Evolutionary conservation across 2,888 invertebrate genomes (phyloP).

Genomic region (Vesta saturnalis): DNA sequence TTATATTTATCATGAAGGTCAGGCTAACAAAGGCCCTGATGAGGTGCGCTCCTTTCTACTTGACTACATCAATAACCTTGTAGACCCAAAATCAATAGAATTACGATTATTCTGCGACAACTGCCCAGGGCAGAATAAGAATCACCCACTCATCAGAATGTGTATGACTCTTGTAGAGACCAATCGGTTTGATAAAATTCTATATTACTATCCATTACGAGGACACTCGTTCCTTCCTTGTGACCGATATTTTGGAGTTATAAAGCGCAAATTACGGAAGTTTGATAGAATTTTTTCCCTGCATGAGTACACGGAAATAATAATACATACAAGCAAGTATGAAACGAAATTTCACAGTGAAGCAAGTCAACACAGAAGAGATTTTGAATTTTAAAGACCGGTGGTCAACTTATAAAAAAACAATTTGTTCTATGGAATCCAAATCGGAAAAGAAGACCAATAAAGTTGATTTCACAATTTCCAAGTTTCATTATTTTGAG

Average conservation of each 20-base stretch:
- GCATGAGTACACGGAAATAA: background rate
- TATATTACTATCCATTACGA: background rate
- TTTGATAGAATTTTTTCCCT: background rate
- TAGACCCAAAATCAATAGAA: background rate
- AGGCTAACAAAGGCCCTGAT: too few species aligned
- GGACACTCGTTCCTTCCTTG: background rate
- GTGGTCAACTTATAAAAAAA: background rate
- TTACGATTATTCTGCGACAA: too few species aligned
- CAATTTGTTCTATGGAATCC: background rate
- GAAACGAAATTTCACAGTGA: background rate
- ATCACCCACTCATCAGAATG: background rate
- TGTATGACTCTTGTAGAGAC: background rate
- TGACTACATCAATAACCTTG: too few species aligned
- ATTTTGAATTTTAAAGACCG: background rate
- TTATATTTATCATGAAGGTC: too few species aligned
- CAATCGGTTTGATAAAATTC: background rate
- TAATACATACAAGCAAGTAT: background rate
- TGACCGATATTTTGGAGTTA: background rate
- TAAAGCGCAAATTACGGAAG: too few species aligned
- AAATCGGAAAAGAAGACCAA: background rate
- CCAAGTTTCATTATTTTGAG: too few species aligned
- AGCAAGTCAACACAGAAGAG: background rate
- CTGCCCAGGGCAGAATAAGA: too few species aligned
- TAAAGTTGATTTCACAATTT: background rate
- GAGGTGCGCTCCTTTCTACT: too few species aligned